These are phyloP conservation scores for Drosophila sp. DNA, from an alignment of 1,140 invertebrate species.

Conservation along the genomic window DNA sequence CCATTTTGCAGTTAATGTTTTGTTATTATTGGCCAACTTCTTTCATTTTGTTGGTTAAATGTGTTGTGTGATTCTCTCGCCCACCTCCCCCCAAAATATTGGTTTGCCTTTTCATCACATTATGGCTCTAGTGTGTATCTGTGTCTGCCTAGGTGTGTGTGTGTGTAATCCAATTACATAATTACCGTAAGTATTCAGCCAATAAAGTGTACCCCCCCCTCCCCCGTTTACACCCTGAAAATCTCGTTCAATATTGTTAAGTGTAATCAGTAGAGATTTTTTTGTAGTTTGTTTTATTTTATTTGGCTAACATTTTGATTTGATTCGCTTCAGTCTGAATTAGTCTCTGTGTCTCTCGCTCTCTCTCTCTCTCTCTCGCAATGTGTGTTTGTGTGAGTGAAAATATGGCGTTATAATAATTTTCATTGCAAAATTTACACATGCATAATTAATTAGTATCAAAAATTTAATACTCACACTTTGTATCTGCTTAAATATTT, in stretches of 20 bases:
- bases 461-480: slow-evolving; percentile 82
- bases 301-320: slow-evolving; percentile 35
- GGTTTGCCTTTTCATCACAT: background rate
- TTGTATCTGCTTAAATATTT: slow-evolving; percentile 82
- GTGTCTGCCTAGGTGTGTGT: background rate
- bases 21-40: slow-evolving; percentile 45
- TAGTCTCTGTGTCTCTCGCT: slow-evolving; percentile 1
- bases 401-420: slow-evolving; percentile 80
- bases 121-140: background rate
- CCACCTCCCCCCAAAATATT: background rate
- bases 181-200: slow-evolving; percentile 51
- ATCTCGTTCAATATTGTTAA: slow-evolving; percentile 4
- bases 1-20: slow-evolving; percentile 54
- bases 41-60: slow-evolving; percentile 27
- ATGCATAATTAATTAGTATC: slow-evolving; percentile 83
- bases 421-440: slow-evolving; percentile 81
- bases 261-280: slow-evolving; percentile 22
- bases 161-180: slow-evolving; percentile 54
- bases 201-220: slow-evolving; percentile 17
- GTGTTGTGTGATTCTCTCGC: slow-evolving; percentile 11
- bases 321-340: slow-evolving; percentile 21
- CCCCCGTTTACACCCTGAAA: background rate
- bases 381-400: slow-evolving; percentile 8
- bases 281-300: slow-evolving; percentile 51
- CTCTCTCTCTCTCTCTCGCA: background rate